Base-by-base conservation (phyloP, 2,888 invertebrate genomes). In the Drosophila phalerata region DNA sequence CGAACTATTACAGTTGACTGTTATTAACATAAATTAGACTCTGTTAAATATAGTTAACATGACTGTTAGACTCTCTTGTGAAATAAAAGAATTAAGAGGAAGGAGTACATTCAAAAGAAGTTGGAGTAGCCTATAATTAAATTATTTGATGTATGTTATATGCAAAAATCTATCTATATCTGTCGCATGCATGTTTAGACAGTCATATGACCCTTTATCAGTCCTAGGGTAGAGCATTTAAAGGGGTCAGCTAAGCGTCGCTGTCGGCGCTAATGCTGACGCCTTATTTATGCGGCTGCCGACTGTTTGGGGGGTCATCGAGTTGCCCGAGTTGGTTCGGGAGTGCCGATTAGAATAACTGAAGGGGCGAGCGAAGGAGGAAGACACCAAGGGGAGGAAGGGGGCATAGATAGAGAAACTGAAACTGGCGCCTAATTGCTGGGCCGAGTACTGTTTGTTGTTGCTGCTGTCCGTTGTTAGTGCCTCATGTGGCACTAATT, bases 401-500 rank as follows among this genome's bases (percentile, higher is more conserved):
- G 45, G 9, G 28, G 19, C 48, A 25, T 11, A 28, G 42, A 58
- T 48, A 56, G 56, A 48, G 30, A 25, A 37, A 64, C 64, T 28
- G 65, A 65, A 73, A 66, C 70, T 69, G 78, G 73, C 81, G 78
- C 73, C 78, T 80, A 78, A 78, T 78, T 78, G 81, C 66, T 78
- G 65, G 64, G 69, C 60, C 65, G 56, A 13, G 40, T 68, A 52
- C 55, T 67, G 66, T 72, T 34, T 49, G 38, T 11, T 32, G 28
- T 8, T 32, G 47, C 8, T 32, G n/a, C n/a, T n/a, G 49, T 19
- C 28, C 34, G 73, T 37, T 69, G 73, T 75, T 22, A 63, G 81
- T 87, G 88, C 81, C 86, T 85, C 86, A 83, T 83, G 86, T 83
- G 83, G 83, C 83, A 83, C 86, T 86, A 84, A 84, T 84, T 84